A percentile compares a stretch with the other conserved stretches of the same genome.
These are phyloP conservation scores for Chrysodeixis includens DNA, from an alignment of 2,888 invertebrate species.

Conservation along the genomic window DNA sequence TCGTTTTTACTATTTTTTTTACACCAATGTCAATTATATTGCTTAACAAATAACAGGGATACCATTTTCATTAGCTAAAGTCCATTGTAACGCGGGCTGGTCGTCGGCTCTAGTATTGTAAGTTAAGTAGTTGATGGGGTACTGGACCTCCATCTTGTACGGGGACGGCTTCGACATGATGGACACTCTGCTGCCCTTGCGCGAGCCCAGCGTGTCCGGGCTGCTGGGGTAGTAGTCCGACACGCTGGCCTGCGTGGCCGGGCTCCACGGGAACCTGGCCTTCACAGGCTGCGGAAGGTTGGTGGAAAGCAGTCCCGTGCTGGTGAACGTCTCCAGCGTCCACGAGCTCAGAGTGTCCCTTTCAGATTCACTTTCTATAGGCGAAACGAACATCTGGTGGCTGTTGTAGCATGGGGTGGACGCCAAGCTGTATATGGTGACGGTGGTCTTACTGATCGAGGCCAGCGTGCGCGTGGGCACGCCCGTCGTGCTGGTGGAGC, in stretches of 20 bases:
- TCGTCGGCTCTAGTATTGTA: constrained; percentile 16
- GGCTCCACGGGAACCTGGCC: constrained; percentile 69
- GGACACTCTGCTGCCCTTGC: constrained; percentile 55
- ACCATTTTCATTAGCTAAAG: constrained; percentile 44
- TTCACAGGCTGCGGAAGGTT: constrained; percentile 32
- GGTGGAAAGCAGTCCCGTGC: constrained; percentile 41
- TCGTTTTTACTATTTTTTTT: constrained; percentile 67
- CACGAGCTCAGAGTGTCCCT: constrained; percentile 63
- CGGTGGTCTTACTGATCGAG: constrained; percentile 35
- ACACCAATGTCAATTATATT: constrained; percentile 25
- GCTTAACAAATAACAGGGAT: constrained; percentile 1
- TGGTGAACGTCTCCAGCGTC: constrained; percentile 68
- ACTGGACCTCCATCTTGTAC: constrained; percentile 11
- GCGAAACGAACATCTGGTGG: constrained; percentile 8
- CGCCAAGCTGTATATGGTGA: constrained; percentile 22
- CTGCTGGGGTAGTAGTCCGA: constrained; percentile 70
- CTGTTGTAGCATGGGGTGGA: constrained; percentile 18
- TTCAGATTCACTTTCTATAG: neutral
- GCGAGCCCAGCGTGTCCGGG: constrained; percentile 48
- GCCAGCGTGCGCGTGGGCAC: constrained; percentile 15
- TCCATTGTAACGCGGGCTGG: constrained; percentile 49
- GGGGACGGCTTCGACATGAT: neutral
- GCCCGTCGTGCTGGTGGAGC: constrained; percentile 57
- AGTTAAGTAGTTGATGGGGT: constrained; percentile 51
- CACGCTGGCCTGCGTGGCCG: constrained; percentile 50